These are phyloP conservation scores for Melanchra persicariae DNA, from an alignment of 2,888 invertebrate genomes.

Conservation along the genomic window DNA sequence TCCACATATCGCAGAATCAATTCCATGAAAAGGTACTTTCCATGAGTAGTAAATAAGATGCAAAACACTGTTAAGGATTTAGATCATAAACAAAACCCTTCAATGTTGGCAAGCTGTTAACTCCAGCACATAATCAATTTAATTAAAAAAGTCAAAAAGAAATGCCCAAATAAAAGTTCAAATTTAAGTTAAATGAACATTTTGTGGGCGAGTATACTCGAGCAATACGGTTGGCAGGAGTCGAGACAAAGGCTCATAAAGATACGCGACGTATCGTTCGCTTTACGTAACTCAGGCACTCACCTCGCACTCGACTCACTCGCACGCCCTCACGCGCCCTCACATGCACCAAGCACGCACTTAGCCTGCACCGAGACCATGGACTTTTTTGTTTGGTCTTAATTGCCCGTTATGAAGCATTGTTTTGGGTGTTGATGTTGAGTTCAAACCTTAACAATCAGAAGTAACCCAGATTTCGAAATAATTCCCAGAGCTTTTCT, in stretches of 20 bases:
- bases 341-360: slow-evolving; percentile 23
- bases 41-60: background rate
- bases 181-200: slow-evolving; percentile 47
- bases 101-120: slow-evolving; percentile 11
- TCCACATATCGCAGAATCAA: background rate
- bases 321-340: slow-evolving; percentile 39
- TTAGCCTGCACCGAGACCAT: slow-evolving; percentile 38
- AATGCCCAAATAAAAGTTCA: slow-evolving; percentile 7
- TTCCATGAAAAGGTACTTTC: background rate
- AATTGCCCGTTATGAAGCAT: slow-evolving; percentile 49
- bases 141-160: background rate
- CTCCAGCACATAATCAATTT: slow-evolving; percentile 16
- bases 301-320: slow-evolving; percentile 65
- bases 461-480: slow-evolving; percentile 39
- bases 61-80: background rate
- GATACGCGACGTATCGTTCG: slow-evolving; percentile 78
- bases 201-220: slow-evolving; percentile 67
- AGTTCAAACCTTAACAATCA: slow-evolving; percentile 23
- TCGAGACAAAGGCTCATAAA: slow-evolving; percentile 88
- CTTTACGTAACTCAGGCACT: slow-evolving; percentile 73
- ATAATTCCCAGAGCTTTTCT: slow-evolving; percentile 2
- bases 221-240: slow-evolving; percentile 79
- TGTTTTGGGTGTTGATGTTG: slow-evolving; percentile 44
- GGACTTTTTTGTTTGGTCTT: slow-evolving; percentile 51
- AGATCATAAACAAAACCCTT: background rate